Conservation (phyloP, 2,797 vertebrate genomes). For the Rhyacichthys aspro region DNA sequence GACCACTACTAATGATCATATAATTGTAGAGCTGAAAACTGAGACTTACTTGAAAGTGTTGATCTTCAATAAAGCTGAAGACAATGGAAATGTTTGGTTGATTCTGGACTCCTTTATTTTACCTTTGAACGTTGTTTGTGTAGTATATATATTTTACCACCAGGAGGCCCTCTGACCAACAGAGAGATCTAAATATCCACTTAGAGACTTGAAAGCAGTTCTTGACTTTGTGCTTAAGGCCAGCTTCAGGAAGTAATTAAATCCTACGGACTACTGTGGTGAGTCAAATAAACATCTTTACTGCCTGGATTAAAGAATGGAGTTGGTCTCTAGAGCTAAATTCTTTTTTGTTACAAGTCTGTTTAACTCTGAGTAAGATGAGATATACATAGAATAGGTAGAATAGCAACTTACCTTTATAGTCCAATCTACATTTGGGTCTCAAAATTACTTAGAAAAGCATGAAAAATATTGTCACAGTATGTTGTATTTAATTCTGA, state of each 20-base stretch:
- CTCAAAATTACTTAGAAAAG: too few relatives aligned
- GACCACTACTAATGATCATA: conserved; percentile 77
- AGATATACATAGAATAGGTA: not conserved
- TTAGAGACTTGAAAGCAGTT: not conserved
- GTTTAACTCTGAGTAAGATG: too few relatives aligned
- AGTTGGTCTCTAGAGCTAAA: not conserved
- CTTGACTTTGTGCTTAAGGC: not conserved
- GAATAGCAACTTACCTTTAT: too few relatives aligned
- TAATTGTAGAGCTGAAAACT: conserved; percentile 71
- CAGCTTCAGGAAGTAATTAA: not conserved
- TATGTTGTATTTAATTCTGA: too few relatives aligned
- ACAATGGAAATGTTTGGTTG: conserved; percentile 16
- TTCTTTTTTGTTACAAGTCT: not conserved
- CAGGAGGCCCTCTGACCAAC: conserved; percentile 1
- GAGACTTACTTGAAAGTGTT: conserved; percentile 80
- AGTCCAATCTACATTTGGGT: too few relatives aligned
- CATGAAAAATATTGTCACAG: too few relatives aligned
- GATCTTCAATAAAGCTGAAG: conserved; percentile 83
- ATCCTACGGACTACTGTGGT: not conserved
- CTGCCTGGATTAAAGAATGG: not conserved
- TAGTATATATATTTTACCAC: not conserved
- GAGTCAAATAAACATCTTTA: not conserved
- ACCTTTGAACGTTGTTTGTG: not conserved
- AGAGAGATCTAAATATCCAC: too few relatives aligned
- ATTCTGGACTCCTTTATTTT: conserved; percentile 12